These are phyloP conservation scores for Hypsibius dujardini DNA, from an alignment of 1,140 invertebrate genomes.

Conservation along the genomic window DNA sequence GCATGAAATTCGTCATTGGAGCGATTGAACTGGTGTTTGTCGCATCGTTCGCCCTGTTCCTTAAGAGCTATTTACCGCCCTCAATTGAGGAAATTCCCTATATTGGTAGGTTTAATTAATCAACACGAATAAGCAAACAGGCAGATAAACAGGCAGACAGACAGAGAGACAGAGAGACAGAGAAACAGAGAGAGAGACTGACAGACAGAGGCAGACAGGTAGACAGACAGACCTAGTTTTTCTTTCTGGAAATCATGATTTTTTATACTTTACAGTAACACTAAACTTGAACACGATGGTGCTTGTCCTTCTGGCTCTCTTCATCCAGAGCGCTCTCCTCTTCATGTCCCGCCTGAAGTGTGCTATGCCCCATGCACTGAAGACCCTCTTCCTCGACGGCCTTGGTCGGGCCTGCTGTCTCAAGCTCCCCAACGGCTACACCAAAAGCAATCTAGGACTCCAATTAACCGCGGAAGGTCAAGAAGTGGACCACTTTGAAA, in stretches of 20 bases:
- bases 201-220: no score
- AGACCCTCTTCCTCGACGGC: not conserved
- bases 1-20: not conserved
- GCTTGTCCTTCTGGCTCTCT: not conserved
- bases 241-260: no score
- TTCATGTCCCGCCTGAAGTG: slow-evolving; percentile 1
- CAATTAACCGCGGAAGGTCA: not conserved
- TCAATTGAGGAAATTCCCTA: slow-evolving; percentile 2
- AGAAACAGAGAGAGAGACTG: no score
- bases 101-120: not conserved
- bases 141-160: no score
- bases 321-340: not conserved
- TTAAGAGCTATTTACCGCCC: not conserved
- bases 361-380: not conserved
- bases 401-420: not conserved
- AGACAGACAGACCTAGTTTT: no score
- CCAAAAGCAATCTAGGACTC: not conserved
- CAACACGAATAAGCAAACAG: not conserved
- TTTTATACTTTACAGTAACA: not conserved
- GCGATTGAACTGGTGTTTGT: not conserved
- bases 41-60: not conserved
- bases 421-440: not conserved
- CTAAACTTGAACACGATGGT: slow-evolving; percentile 14
- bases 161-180: no score
- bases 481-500: not conserved